A percentile compares a stretch with the other conserved stretches of the same genome.
Evolutionary conservation across 2,113 vertebrate genomes (phyloP).

Genomic region (Progne subis): DNA sequence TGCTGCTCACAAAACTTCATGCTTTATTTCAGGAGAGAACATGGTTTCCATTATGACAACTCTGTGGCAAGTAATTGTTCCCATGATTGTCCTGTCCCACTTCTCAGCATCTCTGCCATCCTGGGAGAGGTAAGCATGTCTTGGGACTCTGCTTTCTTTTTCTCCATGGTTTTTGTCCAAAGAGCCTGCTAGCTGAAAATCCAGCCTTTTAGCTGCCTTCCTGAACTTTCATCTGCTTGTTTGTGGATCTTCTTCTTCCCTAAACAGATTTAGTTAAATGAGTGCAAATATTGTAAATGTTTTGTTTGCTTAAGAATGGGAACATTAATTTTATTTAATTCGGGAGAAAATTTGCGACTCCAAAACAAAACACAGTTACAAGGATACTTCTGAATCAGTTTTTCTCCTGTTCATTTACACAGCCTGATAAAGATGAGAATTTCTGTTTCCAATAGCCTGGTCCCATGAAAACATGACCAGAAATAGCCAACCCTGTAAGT

Average conservation of each 20-base stretch:
- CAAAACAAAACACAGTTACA: background rate
- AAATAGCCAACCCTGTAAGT: background rate
- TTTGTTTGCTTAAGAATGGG: background rate
- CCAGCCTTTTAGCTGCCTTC: background rate
- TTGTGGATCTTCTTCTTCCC: background rate
- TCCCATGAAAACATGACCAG: background rate
- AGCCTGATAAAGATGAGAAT: background rate
- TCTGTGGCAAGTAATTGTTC: constrained; percentile 38
- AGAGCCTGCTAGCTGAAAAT: background rate
- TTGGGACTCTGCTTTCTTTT: background rate
- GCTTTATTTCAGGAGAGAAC: background rate
- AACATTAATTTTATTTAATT: background rate
- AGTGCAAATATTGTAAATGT: background rate
- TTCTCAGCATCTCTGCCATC: constrained; percentile 46
- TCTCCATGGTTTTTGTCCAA: background rate
- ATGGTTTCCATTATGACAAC: constrained; percentile 18
- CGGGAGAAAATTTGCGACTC: background rate
- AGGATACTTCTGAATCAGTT: background rate
- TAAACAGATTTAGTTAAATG: background rate
- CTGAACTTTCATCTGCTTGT: background rate
- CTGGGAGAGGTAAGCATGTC: constrained; percentile 41
- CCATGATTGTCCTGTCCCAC: constrained; percentile 43
- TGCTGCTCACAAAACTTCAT: background rate
- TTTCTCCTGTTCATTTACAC: background rate
- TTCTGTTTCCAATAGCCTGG: background rate